Conservation (phyloP, 2,797 vertebrate species). For the Notolabrus celidotus region DNA sequence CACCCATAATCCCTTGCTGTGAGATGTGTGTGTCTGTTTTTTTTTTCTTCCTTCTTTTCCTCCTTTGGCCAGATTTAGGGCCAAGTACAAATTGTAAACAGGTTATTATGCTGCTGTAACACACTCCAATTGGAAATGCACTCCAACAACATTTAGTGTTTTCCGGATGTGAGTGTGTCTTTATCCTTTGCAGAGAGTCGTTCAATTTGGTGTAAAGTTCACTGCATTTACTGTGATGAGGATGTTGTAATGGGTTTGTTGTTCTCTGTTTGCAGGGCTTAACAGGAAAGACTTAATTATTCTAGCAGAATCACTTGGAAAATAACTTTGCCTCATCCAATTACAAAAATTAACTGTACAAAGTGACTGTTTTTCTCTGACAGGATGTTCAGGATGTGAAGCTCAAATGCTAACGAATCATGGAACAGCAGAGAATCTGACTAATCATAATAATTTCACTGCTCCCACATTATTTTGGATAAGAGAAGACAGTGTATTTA, state of each 20-base stretch:
- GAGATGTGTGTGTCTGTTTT: slow-evolving; percentile 60
- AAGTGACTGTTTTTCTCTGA: neutral
- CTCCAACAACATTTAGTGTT: slow-evolving; percentile 70
- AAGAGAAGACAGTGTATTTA: too few relatives aligned
- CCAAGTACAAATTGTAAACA: slow-evolving; percentile 89
- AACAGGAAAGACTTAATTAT: slow-evolving; percentile 2
- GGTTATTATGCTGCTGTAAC: slow-evolving; percentile 85
- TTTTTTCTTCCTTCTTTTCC: slow-evolving; percentile 59
- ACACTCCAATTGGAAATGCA: slow-evolving; percentile 80
- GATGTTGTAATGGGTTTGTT: slow-evolving; percentile 38
- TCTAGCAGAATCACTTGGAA: slow-evolving; percentile 1
- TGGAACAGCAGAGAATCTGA: too few relatives aligned
- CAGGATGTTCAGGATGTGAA: neutral
- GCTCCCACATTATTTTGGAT: too few relatives aligned
- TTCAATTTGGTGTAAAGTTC: slow-evolving; percentile 74
- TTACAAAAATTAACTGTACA: slow-evolving; percentile 10
- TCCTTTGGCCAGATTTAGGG: slow-evolving; percentile 76
- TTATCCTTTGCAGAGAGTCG: slow-evolving; percentile 51
- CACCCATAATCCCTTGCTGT: slow-evolving; percentile 88
- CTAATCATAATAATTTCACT: too few relatives aligned
- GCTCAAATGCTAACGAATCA: neutral
- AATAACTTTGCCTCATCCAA: slow-evolving; percentile 3
- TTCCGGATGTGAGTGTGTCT: slow-evolving; percentile 66
- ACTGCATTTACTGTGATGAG: slow-evolving; percentile 37
- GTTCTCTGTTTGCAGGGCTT: slow-evolving; percentile 38